These are phyloP conservation scores for Sebastes oblongus DNA, from an alignment of 2,797 vertebrate genomes.

Conservation along the genomic window DNA sequence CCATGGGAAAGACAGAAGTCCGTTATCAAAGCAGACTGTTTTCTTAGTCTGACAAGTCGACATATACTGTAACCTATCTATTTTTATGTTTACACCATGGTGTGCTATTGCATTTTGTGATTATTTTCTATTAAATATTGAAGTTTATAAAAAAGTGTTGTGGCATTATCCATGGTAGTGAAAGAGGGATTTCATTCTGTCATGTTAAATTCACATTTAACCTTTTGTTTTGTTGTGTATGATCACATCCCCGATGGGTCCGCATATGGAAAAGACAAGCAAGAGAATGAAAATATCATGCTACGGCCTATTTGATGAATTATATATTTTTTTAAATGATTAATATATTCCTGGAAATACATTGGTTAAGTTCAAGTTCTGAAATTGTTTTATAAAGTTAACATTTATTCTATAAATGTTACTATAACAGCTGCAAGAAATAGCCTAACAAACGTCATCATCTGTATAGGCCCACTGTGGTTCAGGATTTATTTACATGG, in stretches of 20 bases:
- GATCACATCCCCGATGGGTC: background rate
- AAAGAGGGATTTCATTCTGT: too few species aligned
- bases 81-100: too few species aligned
- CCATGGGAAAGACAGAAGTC: background rate
- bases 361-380: background rate
- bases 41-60: too few species aligned
- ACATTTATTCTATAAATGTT: background rate
- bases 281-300: background rate
- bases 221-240: background rate
- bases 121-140: too few species aligned
- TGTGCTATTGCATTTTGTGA: too few species aligned
- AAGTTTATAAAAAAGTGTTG: too few species aligned
- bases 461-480: background rate
- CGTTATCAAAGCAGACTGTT: background rate
- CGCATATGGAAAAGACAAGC: background rate
- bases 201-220: background rate
- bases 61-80: too few species aligned
- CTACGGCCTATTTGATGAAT: background rate
- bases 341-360: background rate
- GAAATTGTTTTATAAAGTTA: background rate
- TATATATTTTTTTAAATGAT: background rate
- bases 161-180: too few species aligned
- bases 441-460: background rate
- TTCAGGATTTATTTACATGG: background rate
- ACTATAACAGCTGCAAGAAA: background rate